Conservation (phyloP, 2,113 vertebrate species). For the Alectura lathami region DNA sequence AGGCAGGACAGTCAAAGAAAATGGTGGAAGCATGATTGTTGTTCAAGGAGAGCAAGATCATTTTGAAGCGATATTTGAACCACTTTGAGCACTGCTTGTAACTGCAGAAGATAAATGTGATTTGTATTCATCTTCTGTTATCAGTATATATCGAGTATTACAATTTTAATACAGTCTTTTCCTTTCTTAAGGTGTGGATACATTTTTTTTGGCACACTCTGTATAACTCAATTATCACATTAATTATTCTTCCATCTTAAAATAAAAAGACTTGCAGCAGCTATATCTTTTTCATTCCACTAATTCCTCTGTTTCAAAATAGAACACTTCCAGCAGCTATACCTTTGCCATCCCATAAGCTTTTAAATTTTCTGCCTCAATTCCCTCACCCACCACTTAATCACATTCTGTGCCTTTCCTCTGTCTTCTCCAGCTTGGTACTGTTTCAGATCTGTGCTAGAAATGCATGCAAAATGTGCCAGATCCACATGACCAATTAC, state of each 20-base stretch:
- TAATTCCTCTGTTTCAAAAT: background rate
- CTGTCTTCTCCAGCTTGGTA: background rate
- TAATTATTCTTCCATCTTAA: background rate
- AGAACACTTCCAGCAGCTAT: background rate
- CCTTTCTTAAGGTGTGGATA: too few relatives aligned
- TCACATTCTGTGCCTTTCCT: background rate
- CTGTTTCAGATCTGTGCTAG: background rate
- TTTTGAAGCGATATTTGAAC: too few relatives aligned
- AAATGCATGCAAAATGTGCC: background rate
- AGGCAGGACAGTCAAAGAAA: too few relatives aligned
- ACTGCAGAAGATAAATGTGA: too few relatives aligned
- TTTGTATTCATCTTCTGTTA: too few relatives aligned
- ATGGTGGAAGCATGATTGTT: too few relatives aligned
- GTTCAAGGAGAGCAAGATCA: too few relatives aligned
- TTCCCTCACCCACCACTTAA: background rate
- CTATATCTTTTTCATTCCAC: background rate
- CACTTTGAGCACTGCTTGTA: too few relatives aligned
- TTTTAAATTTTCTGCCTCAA: background rate
- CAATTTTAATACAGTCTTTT: too few relatives aligned
- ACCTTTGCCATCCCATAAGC: background rate
- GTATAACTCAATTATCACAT: background rate
- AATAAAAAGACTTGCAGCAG: background rate
- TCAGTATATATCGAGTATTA: too few relatives aligned
- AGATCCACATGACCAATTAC: background rate
- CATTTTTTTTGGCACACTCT: too few relatives aligned